A percentile compares a stretch with the other conserved stretches of the same genome.
These are phyloP conservation scores for Laothoe populi DNA, from an alignment of 2,888 invertebrate genomes.

Conservation along the genomic window DNA sequence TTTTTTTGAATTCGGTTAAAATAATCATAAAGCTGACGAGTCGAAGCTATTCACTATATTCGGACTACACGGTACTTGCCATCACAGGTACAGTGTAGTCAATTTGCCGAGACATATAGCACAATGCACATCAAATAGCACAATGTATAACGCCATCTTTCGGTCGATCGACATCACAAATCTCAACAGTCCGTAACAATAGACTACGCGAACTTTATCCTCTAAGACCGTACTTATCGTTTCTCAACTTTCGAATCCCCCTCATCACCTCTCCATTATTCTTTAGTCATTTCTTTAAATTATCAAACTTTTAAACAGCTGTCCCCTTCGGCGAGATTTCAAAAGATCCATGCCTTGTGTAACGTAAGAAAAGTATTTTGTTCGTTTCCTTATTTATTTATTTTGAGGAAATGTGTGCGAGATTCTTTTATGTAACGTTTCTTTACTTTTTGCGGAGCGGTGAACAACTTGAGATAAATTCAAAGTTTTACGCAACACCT, in stretches of 20 bases:
- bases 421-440: not conserved
- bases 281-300: conserved; percentile 39
- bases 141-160: too few species aligned
- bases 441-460: not conserved
- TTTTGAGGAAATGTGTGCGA: conserved; percentile 6
- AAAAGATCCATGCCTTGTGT: conserved; percentile 6
- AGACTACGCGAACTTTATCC: conserved; percentile 37
- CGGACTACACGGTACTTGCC: too few species aligned
- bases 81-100: too few species aligned
- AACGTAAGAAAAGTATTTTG: conserved; percentile 9
- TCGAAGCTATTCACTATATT: too few species aligned
- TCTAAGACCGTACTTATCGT: conserved; percentile 29
- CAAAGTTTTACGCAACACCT: conserved; percentile 4
- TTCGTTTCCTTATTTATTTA: conserved; percentile 9
- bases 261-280: conserved; percentile 36
- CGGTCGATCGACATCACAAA: not conserved
- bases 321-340: conserved; percentile 32
- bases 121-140: too few species aligned
- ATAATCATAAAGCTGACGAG: too few species aligned
- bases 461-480: conserved; percentile 9
- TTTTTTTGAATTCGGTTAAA: too few species aligned
- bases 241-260: conserved; percentile 38
- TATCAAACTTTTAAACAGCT: conserved; percentile 39
- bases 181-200: conserved; percentile 29
- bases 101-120: too few species aligned